Conservation (phyloP, 2,113 vertebrate species). For the Psittacula cyanocephala region DNA sequence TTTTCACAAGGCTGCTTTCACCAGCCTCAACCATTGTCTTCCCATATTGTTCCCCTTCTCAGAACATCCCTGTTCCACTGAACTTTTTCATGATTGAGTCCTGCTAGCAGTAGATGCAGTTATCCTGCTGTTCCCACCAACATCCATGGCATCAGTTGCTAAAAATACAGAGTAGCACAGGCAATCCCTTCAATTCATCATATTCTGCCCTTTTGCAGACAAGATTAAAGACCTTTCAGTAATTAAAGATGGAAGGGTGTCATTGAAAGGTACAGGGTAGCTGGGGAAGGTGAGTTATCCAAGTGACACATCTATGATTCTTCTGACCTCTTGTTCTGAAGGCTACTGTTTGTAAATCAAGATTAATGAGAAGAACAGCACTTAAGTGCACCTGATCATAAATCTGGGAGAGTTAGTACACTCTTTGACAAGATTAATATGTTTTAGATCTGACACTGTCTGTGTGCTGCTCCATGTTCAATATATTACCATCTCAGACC, state of each 20-base stretch:
- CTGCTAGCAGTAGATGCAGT: not conserved
- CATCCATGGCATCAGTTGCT: not conserved
- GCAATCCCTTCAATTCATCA: constrained; percentile 29
- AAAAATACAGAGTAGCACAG: not conserved
- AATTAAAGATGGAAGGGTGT: constrained; percentile 62
- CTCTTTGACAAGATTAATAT: constrained; percentile 59
- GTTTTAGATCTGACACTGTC: constrained; percentile 52
- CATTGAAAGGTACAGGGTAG: not conserved
- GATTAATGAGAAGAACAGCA: constrained; percentile 66
- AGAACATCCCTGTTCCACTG: not conserved
- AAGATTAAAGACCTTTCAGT: constrained; percentile 48
- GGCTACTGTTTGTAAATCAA: constrained; percentile 70
- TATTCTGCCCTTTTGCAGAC: not conserved
- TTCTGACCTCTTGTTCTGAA: constrained; percentile 34
- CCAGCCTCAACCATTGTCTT: not conserved
- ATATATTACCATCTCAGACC: constrained; percentile 19
- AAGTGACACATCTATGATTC: not conserved
- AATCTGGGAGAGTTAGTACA: constrained; percentile 65
- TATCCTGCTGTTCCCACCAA: not conserved
- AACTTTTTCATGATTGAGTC: not conserved
- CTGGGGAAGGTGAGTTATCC: constrained; percentile 32
- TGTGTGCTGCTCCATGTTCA: not conserved
- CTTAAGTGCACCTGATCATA: constrained; percentile 58
- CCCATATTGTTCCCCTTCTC: not conserved
- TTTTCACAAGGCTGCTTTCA: not conserved